Conservation (phyloP, 1,140 invertebrate genomes). For the Drosophila oshimai region DNA sequence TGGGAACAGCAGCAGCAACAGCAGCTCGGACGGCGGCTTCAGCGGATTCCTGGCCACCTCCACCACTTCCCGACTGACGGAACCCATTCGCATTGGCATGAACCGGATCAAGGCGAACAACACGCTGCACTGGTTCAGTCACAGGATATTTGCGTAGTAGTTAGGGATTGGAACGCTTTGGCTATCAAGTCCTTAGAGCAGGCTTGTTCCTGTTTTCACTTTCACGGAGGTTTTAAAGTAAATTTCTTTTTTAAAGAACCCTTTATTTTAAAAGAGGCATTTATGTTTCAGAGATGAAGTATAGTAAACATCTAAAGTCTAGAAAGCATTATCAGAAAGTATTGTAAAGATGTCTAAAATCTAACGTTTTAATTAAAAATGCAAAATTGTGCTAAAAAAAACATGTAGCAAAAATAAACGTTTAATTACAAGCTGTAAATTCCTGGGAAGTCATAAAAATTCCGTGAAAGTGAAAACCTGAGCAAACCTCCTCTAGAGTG, state of each 20-base stretch:
- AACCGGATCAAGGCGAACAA: slow-evolving; percentile 63
- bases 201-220: not conserved
- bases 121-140: slow-evolving; percentile 49
- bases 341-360: too few species aligned
- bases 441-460: not conserved
- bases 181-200: not conserved
- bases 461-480: not conserved
- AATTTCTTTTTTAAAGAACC: too few species aligned
- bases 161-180: not conserved
- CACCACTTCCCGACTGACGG: slow-evolving; percentile 63
- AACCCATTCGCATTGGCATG: slow-evolving; percentile 72
- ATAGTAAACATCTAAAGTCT: too few species aligned
- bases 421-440: too few species aligned
- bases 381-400: too few species aligned
- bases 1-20: slow-evolving; percentile 14
- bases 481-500: not conserved
- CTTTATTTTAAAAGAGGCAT: too few species aligned
- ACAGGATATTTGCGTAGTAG: slow-evolving; percentile 61
- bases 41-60: slow-evolving; percentile 73
- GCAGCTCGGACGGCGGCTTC: slow-evolving; percentile 52
- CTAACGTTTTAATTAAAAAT: too few species aligned
- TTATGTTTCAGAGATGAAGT: too few species aligned
- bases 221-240: not conserved
- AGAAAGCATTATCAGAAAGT: too few species aligned
- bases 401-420: too few species aligned